Evolutionary conservation across 2,888 invertebrate genomes (phyloP).

Genomic region (Nebria salina): DNA sequence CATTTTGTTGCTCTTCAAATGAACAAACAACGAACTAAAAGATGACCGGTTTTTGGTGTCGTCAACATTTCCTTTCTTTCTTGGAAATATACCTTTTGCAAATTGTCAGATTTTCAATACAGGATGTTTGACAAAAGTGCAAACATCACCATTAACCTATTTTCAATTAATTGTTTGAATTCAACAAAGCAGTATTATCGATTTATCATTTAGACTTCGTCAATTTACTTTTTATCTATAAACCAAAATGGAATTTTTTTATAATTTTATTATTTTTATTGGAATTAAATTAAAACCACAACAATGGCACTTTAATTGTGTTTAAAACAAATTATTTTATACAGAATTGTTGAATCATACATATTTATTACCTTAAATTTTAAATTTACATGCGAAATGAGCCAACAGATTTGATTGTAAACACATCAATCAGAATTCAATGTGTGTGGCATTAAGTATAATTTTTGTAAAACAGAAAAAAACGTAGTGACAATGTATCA

Average conservation of each 20-base stretch:
- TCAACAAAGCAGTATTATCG: no score
- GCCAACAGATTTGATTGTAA: conserved; percentile 19
- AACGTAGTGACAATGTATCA: conserved; percentile 26
- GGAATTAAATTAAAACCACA: no score
- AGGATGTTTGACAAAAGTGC: neutral
- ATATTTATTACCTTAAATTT: neutral
- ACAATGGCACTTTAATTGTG: no score
- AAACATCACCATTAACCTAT: no score
- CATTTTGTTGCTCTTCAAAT: neutral
- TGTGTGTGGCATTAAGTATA: conserved; percentile 19
- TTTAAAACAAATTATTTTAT: no score
- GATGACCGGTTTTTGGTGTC: conserved; percentile 6
- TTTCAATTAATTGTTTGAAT: no score
- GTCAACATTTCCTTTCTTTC: conserved; percentile 4
- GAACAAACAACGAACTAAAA: neutral
- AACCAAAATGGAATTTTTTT: no score
- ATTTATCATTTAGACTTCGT: no score
- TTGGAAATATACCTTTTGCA: neutral
- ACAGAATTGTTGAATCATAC: neutral
- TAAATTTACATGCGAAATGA: conserved; percentile 17
- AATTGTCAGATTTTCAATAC: conserved; percentile 1
- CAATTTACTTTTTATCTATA: no score
- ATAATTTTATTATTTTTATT: no score
- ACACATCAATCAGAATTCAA: conserved; percentile 31
- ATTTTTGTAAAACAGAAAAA: conserved; percentile 22